Conservation (phyloP, 2,113 vertebrate genomes). For the Bubo blakistoni region DNA sequence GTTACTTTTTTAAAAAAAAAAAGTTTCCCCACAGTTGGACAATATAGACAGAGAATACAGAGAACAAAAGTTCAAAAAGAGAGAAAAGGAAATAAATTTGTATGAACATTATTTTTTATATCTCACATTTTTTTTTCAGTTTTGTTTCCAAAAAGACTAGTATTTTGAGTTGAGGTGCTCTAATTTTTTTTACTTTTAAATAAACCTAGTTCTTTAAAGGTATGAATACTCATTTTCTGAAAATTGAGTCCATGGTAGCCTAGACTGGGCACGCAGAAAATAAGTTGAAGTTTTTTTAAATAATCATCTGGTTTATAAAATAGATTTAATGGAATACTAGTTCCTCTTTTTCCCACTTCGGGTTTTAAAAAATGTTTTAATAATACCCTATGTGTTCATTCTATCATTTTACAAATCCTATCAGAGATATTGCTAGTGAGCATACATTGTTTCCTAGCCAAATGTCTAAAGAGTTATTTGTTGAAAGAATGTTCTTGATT, state of each 20-base stretch:
- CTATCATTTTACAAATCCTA: neutral
- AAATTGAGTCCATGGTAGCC: neutral
- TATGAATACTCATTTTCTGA: neutral
- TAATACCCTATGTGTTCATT: neutral
- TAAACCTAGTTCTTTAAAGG: neutral
- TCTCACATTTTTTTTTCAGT: neutral
- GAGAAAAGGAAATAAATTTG: neutral
- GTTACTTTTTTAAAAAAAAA: neutral
- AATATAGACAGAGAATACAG: neutral
- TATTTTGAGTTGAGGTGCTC: neutral
- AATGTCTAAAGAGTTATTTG: conserved; percentile 15
- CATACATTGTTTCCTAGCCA: neutral
- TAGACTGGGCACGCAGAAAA: neutral
- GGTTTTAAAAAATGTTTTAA: neutral
- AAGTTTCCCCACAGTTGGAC: neutral
- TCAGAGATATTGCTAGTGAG: neutral
- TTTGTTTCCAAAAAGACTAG: neutral
- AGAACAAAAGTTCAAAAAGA: neutral
- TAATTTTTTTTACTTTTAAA: neutral
- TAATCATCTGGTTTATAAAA: neutral
- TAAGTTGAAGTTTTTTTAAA: neutral
- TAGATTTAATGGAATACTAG: neutral
- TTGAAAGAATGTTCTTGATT: neutral
- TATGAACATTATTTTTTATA: neutral
- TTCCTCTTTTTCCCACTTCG: neutral